These are phyloP conservation scores for Leptopilina syphax DNA, from an alignment of 2,888 invertebrate species.

Conservation along the genomic window DNA sequence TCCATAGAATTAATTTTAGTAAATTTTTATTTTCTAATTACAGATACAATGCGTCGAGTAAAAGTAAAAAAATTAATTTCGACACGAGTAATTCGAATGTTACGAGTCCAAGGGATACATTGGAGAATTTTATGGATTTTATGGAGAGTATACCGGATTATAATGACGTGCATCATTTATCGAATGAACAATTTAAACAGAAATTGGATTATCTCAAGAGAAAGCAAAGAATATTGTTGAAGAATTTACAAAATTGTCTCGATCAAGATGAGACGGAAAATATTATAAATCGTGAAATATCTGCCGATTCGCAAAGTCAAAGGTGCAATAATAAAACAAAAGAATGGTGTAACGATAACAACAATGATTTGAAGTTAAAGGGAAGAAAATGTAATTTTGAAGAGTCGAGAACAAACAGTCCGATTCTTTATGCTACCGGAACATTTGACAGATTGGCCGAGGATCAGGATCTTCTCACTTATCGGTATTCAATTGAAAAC, in stretches of 20 bases:
- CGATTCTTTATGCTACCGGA: slow-evolving; percentile 64
- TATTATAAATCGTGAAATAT: background rate
- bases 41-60: background rate
- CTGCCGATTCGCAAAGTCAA: slow-evolving; percentile 7
- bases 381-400: slow-evolving; percentile 72
- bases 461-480: slow-evolving; percentile 70
- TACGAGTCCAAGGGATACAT: slow-evolving; percentile 74
- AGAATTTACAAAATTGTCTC: slow-evolving; percentile 73
- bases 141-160: slow-evolving; percentile 90
- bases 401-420: slow-evolving; percentile 67
- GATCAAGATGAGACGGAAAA: slow-evolving; percentile 66
- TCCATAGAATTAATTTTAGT: no score
- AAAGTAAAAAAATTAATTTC: slow-evolving; percentile 38
- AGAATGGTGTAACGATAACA: slow-evolving; percentile 53
- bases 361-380: slow-evolving; percentile 64
- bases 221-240: slow-evolving; percentile 79
- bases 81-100: slow-evolving; percentile 48
- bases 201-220: slow-evolving; percentile 83
- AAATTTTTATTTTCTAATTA: background rate
- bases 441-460: slow-evolving; percentile 69
- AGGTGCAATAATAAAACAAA: slow-evolving; percentile 49
- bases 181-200: slow-evolving; percentile 86
- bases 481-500: slow-evolving; percentile 60
- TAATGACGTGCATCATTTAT: slow-evolving; percentile 86
- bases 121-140: slow-evolving; percentile 83